Evolutionary conservation across 1,140 invertebrate species (phyloP), one percentile per base, ranked within the genome.

Genomic region (Hydropsyche tenuis): DNA sequence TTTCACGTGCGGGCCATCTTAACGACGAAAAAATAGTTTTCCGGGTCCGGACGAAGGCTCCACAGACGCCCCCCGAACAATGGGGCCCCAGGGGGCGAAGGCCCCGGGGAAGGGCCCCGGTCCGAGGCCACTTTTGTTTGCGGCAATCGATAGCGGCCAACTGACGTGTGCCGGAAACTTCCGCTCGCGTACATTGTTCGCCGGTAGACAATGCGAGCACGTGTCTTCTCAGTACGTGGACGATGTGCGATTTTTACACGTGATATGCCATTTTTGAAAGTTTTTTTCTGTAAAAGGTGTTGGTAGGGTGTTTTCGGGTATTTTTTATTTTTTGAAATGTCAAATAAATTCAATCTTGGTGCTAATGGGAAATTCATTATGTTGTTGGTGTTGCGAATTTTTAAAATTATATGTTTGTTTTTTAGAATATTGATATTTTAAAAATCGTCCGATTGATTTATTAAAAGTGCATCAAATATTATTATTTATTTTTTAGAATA

Each of bases 111-210:
- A 53, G 60, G 16, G 63, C 27, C 16, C 14, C 30, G 20, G 60
- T 63, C 23, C 27, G 63, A 1, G 30, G n/a, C 65, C 16, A 48
- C 65, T 46, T 68, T 68, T 68, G 51, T 56, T 62, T 37, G 46
- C 22, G 27, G 69, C 56, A 72, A 72, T 72, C 69, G 69, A 72
- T 72, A 72, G 27, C 56, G 1, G 22, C 69, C 69, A 72, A 46
- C 51, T 63, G 69, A 63, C 69, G 56, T 72, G 25, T 43, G 23
- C 42, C 23, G n/a, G 53, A 63, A 62, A 63, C 69, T 62, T 72
- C 30, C 53, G 20, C n/a, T 16, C 43, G 22, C 3, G 16, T 42
- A n/a, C 30, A n/a, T 64, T 16, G n/a, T 37, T 12, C 27, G 5
- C 30, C 37, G 12, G 30, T 37, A 27, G n/a, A 4, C 56, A 62